Evolutionary conservation across 2,113 vertebrate genomes (phyloP).

Genomic region (Jaculus jaculus): DNA sequence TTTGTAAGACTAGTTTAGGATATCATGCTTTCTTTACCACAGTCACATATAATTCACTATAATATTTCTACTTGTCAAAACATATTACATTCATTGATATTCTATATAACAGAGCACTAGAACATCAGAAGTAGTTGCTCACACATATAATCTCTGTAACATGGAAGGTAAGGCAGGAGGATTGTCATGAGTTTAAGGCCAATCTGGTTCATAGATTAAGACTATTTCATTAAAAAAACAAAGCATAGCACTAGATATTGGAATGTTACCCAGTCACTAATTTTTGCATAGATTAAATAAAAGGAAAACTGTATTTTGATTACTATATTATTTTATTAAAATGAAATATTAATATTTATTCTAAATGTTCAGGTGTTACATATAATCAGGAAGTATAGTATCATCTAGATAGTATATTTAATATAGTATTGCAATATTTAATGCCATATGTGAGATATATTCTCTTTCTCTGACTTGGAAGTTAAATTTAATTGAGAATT

Average conservation of each 20-base stretch:
- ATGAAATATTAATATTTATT: background rate
- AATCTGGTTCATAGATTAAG: background rate
- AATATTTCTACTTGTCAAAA: background rate
- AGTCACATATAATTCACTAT: background rate
- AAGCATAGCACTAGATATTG: background rate
- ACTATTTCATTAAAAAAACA: background rate
- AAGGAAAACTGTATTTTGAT: background rate
- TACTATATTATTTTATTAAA: background rate
- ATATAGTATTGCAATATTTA: background rate
- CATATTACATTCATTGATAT: background rate
- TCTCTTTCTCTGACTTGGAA: background rate
- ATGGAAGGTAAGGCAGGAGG: background rate
- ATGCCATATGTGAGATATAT: background rate
- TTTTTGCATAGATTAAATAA: background rate
- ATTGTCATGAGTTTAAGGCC: background rate
- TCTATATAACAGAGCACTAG: background rate
- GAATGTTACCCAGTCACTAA: background rate
- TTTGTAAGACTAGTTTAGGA: background rate
- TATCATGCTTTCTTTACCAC: background rate
- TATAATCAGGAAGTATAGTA: background rate
- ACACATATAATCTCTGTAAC: background rate
- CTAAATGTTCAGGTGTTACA: background rate
- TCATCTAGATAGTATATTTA: background rate
- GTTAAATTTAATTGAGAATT: slow-evolving; percentile 1
- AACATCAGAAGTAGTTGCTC: background rate